Percentiles rank a stretch among this genome's conserved stretches.
Evolutionary conservation across 2,113 vertebrate species (phyloP).

Genomic region (Motacilla alba): DNA sequence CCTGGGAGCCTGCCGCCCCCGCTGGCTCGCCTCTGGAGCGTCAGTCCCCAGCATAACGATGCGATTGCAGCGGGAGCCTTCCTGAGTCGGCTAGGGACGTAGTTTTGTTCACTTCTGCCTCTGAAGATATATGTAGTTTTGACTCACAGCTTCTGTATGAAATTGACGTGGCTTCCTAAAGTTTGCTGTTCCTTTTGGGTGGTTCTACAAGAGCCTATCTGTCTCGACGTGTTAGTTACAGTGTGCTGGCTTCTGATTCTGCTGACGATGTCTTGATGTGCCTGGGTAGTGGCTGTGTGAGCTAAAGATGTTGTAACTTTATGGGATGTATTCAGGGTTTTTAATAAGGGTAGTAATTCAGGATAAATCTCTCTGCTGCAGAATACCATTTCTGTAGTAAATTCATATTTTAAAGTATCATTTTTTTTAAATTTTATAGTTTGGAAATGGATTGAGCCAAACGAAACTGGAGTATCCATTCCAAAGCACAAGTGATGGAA

Average conservation of each 20-base stretch:
- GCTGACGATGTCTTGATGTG: not conserved
- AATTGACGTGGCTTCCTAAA: not conserved
- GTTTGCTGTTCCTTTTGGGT: not conserved
- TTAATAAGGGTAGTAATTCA: not conserved
- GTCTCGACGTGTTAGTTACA: not conserved
- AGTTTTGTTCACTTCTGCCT: not conserved
- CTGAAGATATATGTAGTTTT: not conserved
- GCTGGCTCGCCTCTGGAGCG: not conserved
- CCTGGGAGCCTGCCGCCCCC: no score
- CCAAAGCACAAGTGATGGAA: not conserved
- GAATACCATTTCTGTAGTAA: not conserved
- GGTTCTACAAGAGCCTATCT: not conserved
- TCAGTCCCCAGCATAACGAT: not conserved
- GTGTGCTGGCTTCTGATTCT: not conserved
- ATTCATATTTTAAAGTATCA: fast-evolving
- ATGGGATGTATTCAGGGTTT: not conserved
- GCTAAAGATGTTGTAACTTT: not conserved
- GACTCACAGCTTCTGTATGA: not conserved
- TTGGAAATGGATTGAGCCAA: not conserved
- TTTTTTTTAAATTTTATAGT: not conserved
- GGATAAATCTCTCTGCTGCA: not conserved
- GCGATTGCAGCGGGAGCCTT: not conserved
- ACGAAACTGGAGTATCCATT: not conserved
- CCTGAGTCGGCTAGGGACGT: not conserved
- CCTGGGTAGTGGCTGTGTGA: not conserved